Percentiles rank a stretch among this genome's conserved stretches.
phyloP scores from a whole-genome alignment of 2,113 vertebrate species.

The Onychostoma macrolepis region DNA sequence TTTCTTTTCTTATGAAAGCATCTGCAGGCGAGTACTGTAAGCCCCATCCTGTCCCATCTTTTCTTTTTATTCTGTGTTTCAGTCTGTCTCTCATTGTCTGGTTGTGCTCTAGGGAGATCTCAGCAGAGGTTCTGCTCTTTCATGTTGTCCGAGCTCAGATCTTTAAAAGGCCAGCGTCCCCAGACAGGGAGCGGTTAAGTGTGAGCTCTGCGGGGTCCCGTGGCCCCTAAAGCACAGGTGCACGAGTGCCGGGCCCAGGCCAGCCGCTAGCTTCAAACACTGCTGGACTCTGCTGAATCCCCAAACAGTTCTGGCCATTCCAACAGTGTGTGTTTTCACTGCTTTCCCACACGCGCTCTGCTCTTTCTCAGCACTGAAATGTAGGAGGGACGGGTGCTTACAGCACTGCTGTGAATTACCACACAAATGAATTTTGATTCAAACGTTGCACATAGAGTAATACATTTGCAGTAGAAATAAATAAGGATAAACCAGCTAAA shows the following conservation, averaged over 20 bases:
- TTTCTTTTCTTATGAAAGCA: not conserved
- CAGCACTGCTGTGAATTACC: not conserved
- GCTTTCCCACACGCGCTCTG: constrained; percentile 17
- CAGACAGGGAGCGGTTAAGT: constrained; percentile 33
- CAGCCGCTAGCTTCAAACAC: constrained; percentile 37
- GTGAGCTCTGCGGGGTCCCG: not conserved
- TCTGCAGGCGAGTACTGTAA: constrained; percentile 5
- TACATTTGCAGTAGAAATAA: no score
- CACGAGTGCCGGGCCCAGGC: constrained; percentile 6
- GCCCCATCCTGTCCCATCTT: not conserved
- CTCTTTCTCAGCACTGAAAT: not conserved
- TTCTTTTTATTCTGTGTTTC: constrained; percentile 27
- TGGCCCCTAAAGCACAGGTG: constrained; percentile 49
- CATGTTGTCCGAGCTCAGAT: constrained; percentile 58
- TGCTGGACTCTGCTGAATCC: constrained; percentile 14
- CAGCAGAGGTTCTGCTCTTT: constrained; percentile 52
- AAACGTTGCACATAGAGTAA: not conserved
- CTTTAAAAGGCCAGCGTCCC: constrained; percentile 53
- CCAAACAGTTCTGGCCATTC: not conserved
- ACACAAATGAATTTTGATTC: not conserved
- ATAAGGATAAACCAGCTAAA: no score
- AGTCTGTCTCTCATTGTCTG: constrained; percentile 10
- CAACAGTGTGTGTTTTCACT: constrained; percentile 5
- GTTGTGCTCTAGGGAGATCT: constrained; percentile 40
- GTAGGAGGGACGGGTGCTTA: not conserved